Base-by-base conservation (phyloP, 2,797 vertebrate species). In the Uromys caudimaculatus region DNA sequence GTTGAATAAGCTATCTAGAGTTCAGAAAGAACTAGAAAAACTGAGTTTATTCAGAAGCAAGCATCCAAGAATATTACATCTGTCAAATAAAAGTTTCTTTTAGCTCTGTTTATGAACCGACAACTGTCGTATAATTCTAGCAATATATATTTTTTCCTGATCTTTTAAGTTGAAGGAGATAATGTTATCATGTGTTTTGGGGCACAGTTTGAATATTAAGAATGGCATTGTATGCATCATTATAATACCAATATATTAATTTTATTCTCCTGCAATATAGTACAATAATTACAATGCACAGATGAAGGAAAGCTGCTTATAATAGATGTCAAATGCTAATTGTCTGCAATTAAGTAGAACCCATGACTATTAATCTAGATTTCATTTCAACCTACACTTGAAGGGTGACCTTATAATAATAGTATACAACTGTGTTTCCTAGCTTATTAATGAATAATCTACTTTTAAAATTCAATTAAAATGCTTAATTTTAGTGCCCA, bases 111-210 rank as follows among this genome's bases (percentile, higher is more conserved):
- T 94, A 54, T 83, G 71, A 84, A 97, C 94, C 56, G 97, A 93
- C 71, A 97, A 91, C 76, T 97, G 38, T 41, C 93, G 32, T 8
- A 23, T 79, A 92, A 97, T 89, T 96, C n/a, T 81, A 62, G 82
- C 95, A 71, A 91, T 56, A 62, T 58, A 93, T 96, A 17, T 38
- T 41, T 54, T 97, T 97, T 91, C 94, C 60, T 89, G 73, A 95
- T 95, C 89, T 96, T 95, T 95, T 93, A 96, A 2, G 90, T 23
- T 8, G 35, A 87, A 96, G 27, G 81, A 96, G 62, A 94, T 87
- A 93, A 29, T 4, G 56, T 71, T 47, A 78, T 58, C 44, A 92
- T 77, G 64, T 54, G 94, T 24, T 90, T 89, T 94, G 93, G 47
- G 78, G 2, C 67, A 69, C 75, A 92, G 62, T 83, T 41, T 92